A percentile compares a stretch with the other conserved stretches of the same genome.
Evolutionary conservation across 1,140 invertebrate species (phyloP).

Genomic region (Polypedilum pembai): DNA sequence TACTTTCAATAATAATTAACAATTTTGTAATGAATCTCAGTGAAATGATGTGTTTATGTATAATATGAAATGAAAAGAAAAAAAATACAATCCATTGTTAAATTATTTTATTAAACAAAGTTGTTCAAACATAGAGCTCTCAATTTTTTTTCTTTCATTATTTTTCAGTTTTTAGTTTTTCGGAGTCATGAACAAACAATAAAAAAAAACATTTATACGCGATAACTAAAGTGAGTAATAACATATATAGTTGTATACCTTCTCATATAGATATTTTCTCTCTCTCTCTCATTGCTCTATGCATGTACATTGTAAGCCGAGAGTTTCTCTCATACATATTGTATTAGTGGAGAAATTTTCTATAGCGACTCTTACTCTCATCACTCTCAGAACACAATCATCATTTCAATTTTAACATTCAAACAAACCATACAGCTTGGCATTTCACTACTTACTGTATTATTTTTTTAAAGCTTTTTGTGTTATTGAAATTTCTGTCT

Average conservation of each 20-base stretch:
- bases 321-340: neutral
- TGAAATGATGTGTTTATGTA: too few species aligned
- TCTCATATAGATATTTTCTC: neutral
- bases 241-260: neutral
- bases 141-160: neutral
- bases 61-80: neutral
- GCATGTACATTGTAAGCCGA: neutral
- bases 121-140: conserved; percentile 12
- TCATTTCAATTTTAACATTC: conserved; percentile 5
- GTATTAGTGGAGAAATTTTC: neutral
- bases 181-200: conserved; percentile 16
- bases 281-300: neutral
- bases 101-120: conserved; percentile 2
- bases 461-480: conserved; percentile 7
- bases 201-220: neutral
- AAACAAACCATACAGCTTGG: neutral
- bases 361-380: neutral
- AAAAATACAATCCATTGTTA: conserved; percentile 6
- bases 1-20: too few species aligned
- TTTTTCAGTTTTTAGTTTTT: neutral
- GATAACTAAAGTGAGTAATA: conserved; percentile 17
- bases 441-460: neutral
- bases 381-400: neutral
- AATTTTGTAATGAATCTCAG: too few species aligned
- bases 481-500: too few species aligned